A percentile compares a stretch with the other conserved stretches of the same genome.
Conservation (phyloP, 1,140 invertebrate species). For the Zaprionus ornatus region DNA sequence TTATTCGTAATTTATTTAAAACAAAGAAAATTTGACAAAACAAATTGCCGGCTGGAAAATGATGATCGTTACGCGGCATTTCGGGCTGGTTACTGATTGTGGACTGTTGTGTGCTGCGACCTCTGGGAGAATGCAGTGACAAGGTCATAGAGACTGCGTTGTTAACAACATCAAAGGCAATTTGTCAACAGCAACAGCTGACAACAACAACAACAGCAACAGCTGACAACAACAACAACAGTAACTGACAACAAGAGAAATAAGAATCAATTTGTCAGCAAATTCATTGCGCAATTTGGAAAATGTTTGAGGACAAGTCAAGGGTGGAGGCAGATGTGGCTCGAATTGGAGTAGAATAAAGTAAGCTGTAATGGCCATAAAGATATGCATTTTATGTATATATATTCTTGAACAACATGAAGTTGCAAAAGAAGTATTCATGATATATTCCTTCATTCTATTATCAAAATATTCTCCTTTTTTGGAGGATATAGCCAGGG, state of each 20-base stretch:
- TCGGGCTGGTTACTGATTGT: not conserved
- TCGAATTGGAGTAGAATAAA: too few species aligned
- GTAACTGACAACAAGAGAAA: not conserved
- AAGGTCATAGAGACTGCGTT: constrained; percentile 61
- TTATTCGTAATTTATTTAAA: constrained; percentile 69
- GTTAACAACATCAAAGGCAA: constrained; percentile 53
- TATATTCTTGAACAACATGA: not conserved
- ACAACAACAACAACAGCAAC: constrained; percentile 13
- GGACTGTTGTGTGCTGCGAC: not conserved
- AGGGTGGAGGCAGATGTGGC: constrained; percentile 6
- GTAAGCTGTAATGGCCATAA: too few species aligned
- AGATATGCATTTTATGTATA: not conserved
- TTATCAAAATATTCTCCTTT: too few species aligned
- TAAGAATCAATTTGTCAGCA: constrained; percentile 27
- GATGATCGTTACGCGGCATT: constrained; percentile 33
- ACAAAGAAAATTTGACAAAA: constrained; percentile 72
- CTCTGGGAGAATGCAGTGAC: constrained; percentile 58
- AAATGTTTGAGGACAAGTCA: constrained; percentile 31
- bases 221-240: not conserved
- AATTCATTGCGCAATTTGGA: constrained; percentile 56
- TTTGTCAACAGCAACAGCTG: constrained; percentile 54
- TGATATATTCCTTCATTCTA: too few species aligned
- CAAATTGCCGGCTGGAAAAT: constrained; percentile 59
- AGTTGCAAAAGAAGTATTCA: too few species aligned
- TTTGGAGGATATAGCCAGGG: too few species aligned